Percentiles rank a stretch among this genome's conserved stretches.
These are phyloP conservation scores for Latrodectus elegans DNA, from an alignment of 2,888 invertebrate species.

Conservation along the genomic window DNA sequence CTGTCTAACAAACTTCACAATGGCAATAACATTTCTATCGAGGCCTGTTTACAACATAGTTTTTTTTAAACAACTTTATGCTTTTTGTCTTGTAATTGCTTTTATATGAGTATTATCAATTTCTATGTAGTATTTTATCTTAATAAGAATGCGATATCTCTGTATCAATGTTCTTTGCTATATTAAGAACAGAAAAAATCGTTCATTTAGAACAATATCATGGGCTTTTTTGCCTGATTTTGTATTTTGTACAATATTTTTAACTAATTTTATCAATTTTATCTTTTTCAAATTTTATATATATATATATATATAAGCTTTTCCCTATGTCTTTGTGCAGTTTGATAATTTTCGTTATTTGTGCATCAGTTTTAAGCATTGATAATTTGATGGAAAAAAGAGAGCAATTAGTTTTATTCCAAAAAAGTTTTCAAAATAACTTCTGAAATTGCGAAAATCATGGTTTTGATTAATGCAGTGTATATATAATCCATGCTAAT, in stretches of 20 bases:
- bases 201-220: slow-evolving; percentile 9
- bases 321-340: not conserved
- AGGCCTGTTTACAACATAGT: no score
- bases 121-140: slow-evolving; percentile 2
- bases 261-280: slow-evolving; percentile 1
- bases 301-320: not conserved
- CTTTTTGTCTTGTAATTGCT: not conserved
- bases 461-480: not conserved
- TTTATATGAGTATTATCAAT: slow-evolving; percentile 5
- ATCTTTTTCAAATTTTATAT: slow-evolving; percentile 2
- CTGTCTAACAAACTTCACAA: no score
- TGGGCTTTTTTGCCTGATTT: slow-evolving; percentile 1
- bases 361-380: slow-evolving; percentile 1
- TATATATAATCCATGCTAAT: not conserved
- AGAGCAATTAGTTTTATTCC: not conserved
- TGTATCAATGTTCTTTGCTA: slow-evolving; percentile 5
- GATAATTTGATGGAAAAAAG: not conserved
- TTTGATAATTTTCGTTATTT: not conserved
- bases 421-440: no score
- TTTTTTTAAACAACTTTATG: not conserved
- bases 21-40: no score
- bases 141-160: not conserved
- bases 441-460: no score
- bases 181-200: not conserved
- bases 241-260: slow-evolving; percentile 5